Conservation (phyloP, 2,797 vertebrate species). For the Micropoecilia bifurca region DNA sequence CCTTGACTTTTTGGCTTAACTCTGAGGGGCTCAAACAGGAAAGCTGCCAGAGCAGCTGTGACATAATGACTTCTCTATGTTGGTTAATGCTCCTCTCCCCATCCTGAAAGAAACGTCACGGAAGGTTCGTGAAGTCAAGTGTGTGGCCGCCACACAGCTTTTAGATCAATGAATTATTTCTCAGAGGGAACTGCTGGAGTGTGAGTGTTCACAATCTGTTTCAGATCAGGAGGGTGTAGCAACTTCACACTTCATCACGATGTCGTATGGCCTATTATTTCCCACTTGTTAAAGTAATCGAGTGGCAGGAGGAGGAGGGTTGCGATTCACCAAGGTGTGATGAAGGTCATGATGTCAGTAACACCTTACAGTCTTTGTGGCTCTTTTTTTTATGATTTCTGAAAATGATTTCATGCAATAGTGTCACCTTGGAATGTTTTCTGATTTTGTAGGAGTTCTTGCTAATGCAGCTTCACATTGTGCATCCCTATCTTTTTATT, state of each 20-base stretch:
- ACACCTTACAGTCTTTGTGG: background rate
- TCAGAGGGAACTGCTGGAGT: conserved; percentile 6
- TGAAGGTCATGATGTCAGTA: conserved; percentile 31
- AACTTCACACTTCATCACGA: conserved; percentile 34
- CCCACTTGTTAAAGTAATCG: conserved; percentile 34
- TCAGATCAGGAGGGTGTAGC: conserved; percentile 29
- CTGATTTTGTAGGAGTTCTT: background rate
- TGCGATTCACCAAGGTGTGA: conserved; percentile 12
- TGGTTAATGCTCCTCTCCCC: background rate
- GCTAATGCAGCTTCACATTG: conserved; percentile 11
- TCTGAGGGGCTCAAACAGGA: conserved; percentile 9
- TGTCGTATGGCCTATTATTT: conserved; percentile 28
- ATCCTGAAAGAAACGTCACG: conserved; percentile 6
- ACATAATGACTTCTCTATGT: conserved; percentile 22
- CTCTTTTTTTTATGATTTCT: background rate
- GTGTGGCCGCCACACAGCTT: conserved; percentile 10
- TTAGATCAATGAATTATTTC: conserved; percentile 44
- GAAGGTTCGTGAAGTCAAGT: conserved; percentile 44
- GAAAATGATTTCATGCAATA: background rate
- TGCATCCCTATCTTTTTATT: conserved; percentile 7
- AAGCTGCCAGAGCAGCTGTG: conserved; percentile 13
- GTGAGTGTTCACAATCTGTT: conserved; percentile 19
- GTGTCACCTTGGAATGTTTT: background rate
- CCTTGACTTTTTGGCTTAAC: conserved; percentile 32
- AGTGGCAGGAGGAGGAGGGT: conserved; percentile 17